These are phyloP conservation scores for Bombyx huttoni DNA, from an alignment of 2,888 invertebrate genomes.

Conservation along the genomic window DNA sequence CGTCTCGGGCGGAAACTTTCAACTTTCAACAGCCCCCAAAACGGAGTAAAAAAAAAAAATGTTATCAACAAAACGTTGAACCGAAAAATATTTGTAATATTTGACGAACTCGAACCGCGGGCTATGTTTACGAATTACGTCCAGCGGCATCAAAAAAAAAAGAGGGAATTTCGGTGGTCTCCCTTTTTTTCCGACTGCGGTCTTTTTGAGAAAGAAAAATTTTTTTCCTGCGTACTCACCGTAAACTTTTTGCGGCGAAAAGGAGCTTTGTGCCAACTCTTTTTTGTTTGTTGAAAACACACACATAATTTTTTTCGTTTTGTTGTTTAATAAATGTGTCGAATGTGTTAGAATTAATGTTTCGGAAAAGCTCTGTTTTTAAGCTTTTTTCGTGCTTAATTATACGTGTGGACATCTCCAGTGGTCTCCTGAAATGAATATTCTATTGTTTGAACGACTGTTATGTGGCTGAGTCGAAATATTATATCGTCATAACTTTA, in stretches of 20 bases:
- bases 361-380: neutral
- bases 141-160: conserved; percentile 30
- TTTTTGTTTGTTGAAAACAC: neutral
- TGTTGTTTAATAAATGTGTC: neutral
- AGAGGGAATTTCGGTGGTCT: conserved; percentile 53
- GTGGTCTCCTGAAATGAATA: neutral
- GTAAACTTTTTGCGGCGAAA: conserved; percentile 67
- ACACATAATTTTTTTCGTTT: neutral
- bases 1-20: conserved; percentile 15
- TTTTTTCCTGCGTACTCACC: conserved; percentile 35
- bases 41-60: conserved; percentile 29
- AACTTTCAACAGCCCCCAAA: conserved; percentile 11
- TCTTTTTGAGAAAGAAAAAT: conserved; percentile 54
- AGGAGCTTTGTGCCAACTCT: conserved; percentile 46
- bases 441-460: neutral
- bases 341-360: neutral
- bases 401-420: neutral
- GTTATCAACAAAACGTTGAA: conserved; percentile 28
- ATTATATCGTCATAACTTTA: too few species aligned
- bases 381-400: neutral
- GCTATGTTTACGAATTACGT: conserved; percentile 22
- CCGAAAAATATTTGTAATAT: conserved; percentile 62
- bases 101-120: conserved; percentile 66
- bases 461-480: too few species aligned
- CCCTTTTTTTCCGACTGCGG: conserved; percentile 61